These are phyloP conservation scores for Schizotus pectinicornis DNA, from an alignment of 2,888 invertebrate species.

Conservation along the genomic window DNA sequence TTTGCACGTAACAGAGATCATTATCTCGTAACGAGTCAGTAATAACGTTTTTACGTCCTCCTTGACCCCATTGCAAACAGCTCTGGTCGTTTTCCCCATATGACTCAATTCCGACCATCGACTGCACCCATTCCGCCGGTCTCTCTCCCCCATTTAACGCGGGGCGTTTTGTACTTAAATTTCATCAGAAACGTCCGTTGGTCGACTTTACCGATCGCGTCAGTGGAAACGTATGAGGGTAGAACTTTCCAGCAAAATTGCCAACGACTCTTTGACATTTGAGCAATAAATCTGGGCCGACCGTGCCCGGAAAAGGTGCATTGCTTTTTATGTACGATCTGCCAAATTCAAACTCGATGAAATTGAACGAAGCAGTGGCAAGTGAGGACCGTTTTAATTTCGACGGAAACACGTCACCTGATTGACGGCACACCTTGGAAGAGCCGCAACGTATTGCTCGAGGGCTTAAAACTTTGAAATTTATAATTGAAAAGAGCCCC, in stretches of 20 bases:
- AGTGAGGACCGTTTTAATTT: too few species aligned
- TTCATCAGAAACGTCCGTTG: constrained; percentile 13
- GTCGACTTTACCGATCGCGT: constrained; percentile 8
- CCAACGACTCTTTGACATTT: constrained; percentile 18
- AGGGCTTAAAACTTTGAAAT: not conserved
- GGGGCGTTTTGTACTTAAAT: constrained; percentile 13
- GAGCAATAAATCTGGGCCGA: constrained; percentile 18
- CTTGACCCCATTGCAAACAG: constrained; percentile 13
- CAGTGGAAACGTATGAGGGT: constrained; percentile 8
- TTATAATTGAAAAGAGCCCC: not conserved
- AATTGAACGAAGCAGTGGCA: constrained; percentile 1
- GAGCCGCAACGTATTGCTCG: not conserved
- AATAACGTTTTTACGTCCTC: constrained; percentile 1
- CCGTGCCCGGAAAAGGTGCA: constrained; percentile 18
- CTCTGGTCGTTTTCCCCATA: not conserved
- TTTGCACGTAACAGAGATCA: constrained; percentile 10
- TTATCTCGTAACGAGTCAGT: constrained; percentile 5
- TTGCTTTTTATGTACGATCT: constrained; percentile 24
- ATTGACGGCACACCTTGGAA: not conserved
- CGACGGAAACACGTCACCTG: not conserved
- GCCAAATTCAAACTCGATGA: constrained; percentile 18
- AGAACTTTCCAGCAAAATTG: constrained; percentile 17
- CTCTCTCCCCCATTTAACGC: constrained; percentile 6
- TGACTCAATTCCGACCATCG: too few species aligned
- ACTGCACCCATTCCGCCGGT: not conserved